Evolutionary conservation across 1,140 invertebrate genomes (phyloP).

Genomic region (Apis cerana): DNA sequence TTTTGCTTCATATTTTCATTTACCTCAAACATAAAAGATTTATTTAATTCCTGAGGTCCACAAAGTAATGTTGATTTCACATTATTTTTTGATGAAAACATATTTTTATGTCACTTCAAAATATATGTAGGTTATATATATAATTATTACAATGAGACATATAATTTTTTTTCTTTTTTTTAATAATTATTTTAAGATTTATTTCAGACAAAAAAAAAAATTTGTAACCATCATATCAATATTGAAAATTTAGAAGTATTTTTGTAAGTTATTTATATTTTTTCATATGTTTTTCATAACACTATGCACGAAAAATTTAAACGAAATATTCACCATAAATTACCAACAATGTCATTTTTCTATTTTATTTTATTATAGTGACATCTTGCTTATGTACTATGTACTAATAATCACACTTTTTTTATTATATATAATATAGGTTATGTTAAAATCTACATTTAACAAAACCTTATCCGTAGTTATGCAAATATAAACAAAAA

Average conservation of each 20-base stretch:
- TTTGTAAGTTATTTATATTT: neutral
- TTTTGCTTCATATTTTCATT: neutral
- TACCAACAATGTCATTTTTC: conserved; percentile 13
- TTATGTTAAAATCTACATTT: neutral
- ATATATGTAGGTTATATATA: conserved; percentile 38
- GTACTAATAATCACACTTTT: neutral
- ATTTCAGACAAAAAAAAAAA: neutral
- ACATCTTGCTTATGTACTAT: neutral
- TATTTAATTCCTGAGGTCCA: conserved; percentile 65
- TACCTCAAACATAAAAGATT: conserved; percentile 75
- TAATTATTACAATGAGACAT: neutral
- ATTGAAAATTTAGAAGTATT: neutral
- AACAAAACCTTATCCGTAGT: neutral
- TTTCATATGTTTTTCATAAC: neutral
- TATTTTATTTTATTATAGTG: neutral
- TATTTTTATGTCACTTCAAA: conserved; percentile 1
- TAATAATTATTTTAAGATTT: neutral
- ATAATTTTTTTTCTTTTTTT: neutral
- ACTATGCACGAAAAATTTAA: neutral
- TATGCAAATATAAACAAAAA: conserved; percentile 26
- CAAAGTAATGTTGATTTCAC: conserved; percentile 66
- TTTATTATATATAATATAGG: neutral
- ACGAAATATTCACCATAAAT: neutral
- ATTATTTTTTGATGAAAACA: conserved; percentile 42
- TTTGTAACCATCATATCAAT: neutral